Evolutionary conservation across 2,113 vertebrate genomes (phyloP).

Genomic region (Pagrus major): DNA sequence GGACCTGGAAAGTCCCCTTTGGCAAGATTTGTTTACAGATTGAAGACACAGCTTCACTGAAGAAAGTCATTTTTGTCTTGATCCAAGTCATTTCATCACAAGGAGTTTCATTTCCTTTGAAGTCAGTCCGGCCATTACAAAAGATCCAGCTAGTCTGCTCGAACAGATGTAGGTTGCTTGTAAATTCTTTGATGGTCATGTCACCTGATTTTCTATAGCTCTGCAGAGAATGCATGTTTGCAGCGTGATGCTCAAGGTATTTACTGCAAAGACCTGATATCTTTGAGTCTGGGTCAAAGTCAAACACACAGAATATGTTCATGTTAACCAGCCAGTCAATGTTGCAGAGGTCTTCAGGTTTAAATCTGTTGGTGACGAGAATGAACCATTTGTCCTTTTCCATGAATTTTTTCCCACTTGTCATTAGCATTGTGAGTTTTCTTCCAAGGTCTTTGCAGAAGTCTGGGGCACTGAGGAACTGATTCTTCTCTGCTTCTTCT

Average conservation of each 20-base stretch:
- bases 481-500: constrained; percentile 80
- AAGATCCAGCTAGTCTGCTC: constrained; percentile 90
- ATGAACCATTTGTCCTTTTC: constrained; percentile 86
- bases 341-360: constrained; percentile 73
- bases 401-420: constrained; percentile 85
- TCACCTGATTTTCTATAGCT: constrained; percentile 77
- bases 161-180: constrained; percentile 80
- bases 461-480: constrained; percentile 36
- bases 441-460: constrained; percentile 79
- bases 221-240: constrained; percentile 83
- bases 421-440: constrained; percentile 83
- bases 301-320: constrained; percentile 88
- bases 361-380: constrained; percentile 85
- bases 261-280: constrained; percentile 82
- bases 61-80: constrained; percentile 81
- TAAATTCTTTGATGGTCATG: constrained; percentile 66
- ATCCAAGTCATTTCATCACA: constrained; percentile 88
- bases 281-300: constrained; percentile 88
- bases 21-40: constrained; percentile 88
- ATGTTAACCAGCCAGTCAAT: constrained; percentile 84
- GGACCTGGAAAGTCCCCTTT: constrained; percentile 81
- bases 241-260: constrained; percentile 79
- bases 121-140: constrained; percentile 87
- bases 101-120: constrained; percentile 77
- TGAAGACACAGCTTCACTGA: constrained; percentile 82